These are phyloP conservation scores for Chiridota heheva DNA, from an alignment of 35 echinoderm and acorn worm species.

Conservation along the genomic window DNA sequence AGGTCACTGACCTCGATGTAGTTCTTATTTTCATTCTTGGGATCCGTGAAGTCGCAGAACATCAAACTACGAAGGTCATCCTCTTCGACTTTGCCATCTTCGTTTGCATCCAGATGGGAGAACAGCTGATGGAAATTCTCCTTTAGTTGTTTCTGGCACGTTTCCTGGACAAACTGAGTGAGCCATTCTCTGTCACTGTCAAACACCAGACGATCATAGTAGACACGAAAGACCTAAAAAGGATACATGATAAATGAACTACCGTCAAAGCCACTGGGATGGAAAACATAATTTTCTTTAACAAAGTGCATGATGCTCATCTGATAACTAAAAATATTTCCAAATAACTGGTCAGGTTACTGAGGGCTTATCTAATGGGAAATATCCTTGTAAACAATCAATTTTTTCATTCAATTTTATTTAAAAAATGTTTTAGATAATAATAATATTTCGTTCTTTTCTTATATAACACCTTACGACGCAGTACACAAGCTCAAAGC, in stretches of 20 bases:
- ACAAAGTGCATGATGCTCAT: too few species aligned
- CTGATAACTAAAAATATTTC: too few species aligned
- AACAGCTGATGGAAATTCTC: conserved; percentile 91
- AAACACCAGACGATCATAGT: conserved; percentile 95
- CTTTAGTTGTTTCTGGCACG: conserved; percentile 56
- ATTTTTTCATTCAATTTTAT: too few species aligned
- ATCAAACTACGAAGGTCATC: conserved; percentile 93
- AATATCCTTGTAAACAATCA: too few species aligned
- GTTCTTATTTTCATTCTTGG: conserved; percentile 97
- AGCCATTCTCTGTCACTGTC: conserved; percentile 80
- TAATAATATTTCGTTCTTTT: too few species aligned
- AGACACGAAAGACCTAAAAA: conserved; percentile 83
- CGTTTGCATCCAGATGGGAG: conserved; percentile 68
- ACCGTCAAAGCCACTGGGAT: not conserved
- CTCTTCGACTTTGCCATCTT: conserved; percentile 79
- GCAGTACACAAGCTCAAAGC: too few species aligned
- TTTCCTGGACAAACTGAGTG: conserved; percentile 58
- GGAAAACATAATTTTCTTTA: not conserved
- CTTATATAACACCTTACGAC: too few species aligned
- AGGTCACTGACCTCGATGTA: conserved; percentile 81
- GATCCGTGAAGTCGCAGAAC: conserved; percentile 97
- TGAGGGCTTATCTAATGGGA: too few species aligned
- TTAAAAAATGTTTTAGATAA: too few species aligned
- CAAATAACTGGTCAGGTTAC: too few species aligned
- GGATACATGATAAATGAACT: not conserved